Conservation (phyloP, 1,140 invertebrate genomes). For the Drosophila athabasca region DNA sequence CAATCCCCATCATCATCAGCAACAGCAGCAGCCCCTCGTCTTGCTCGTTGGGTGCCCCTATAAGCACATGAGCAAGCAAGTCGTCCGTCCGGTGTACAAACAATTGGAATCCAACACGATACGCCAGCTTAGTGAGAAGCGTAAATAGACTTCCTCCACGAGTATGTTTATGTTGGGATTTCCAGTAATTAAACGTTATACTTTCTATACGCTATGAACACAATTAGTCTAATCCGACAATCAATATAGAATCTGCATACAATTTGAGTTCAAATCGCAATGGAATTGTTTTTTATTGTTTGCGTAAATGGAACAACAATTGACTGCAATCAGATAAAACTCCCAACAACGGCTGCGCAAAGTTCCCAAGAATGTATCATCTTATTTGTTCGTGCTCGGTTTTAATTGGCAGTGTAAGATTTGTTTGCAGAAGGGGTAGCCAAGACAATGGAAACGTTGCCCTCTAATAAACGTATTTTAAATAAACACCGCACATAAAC, state of each 20-base stretch:
- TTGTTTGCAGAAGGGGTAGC: background rate
- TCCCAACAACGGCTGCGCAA: conserved; percentile 14
- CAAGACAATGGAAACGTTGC: too few relatives aligned
- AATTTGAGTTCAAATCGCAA: conserved; percentile 5
- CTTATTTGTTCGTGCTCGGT: conserved; percentile 24
- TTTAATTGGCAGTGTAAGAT: conserved; percentile 41
- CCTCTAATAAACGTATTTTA: too few relatives aligned
- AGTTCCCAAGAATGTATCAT: conserved; percentile 9
- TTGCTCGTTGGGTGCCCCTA: conserved; percentile 6
- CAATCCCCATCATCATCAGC: background rate
- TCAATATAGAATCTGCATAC: too few relatives aligned
- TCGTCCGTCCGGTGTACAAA: conserved; percentile 9
- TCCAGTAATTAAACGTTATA: conserved; percentile 12
- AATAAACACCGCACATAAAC: too few relatives aligned
- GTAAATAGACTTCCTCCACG: conserved; percentile 30
- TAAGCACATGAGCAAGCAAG: conserved; percentile 5
- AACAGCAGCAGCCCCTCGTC: too few relatives aligned
- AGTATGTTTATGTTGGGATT: conserved; percentile 12
- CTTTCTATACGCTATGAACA: background rate
- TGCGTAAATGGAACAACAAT: conserved; percentile 33
- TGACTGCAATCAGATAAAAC: conserved; percentile 18
- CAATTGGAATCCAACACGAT: conserved; percentile 36
- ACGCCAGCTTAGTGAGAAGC: conserved; percentile 12
- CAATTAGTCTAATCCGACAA: background rate
- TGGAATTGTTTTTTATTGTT: conserved; percentile 2